These are phyloP conservation scores for Notodonta dromedarius DNA, from an alignment of 2,888 invertebrate species.

Conservation along the genomic window DNA sequence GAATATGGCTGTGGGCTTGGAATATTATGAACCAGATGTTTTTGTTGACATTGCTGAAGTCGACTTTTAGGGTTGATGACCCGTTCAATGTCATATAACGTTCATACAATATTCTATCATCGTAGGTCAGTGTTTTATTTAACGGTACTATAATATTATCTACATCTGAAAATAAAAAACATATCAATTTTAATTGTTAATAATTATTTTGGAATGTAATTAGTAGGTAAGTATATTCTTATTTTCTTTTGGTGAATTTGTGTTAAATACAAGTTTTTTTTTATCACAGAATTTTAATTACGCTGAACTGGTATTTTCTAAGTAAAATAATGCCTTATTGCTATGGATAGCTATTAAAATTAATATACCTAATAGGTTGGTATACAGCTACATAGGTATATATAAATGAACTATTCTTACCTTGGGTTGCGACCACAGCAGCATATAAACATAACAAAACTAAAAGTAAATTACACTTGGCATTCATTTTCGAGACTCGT, in stretches of 20 bases:
- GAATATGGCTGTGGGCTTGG: constrained; percentile 86
- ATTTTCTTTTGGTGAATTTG: too few relatives aligned
- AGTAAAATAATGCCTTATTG: too few relatives aligned
- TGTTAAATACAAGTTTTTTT: too few relatives aligned
- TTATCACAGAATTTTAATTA: too few relatives aligned
- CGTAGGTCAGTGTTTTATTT: constrained; percentile 50
- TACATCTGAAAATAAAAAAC: constrained; percentile 56
- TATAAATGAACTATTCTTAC: constrained; percentile 15
- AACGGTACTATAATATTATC: constrained; percentile 57
- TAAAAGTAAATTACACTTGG: constrained; percentile 13
- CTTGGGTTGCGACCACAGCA: constrained; percentile 23
- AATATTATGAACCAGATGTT: constrained; percentile 83
- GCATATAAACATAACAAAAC: constrained; percentile 14
- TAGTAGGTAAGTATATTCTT: too few relatives aligned
- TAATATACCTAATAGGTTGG: not conserved
- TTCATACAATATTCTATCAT: constrained; percentile 62
- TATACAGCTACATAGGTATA: not conserved
- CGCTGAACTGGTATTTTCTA: too few relatives aligned
- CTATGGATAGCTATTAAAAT: too few relatives aligned
- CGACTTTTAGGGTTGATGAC: constrained; percentile 58
- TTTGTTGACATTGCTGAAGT: constrained; percentile 70
- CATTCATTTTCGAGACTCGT: constrained; percentile 14
- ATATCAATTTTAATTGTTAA: not conserved
- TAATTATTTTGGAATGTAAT: too few relatives aligned
- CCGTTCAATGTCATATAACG: constrained; percentile 51